Evolutionary conservation across 2,797 vertebrate genomes (phyloP), one percentile per base, ranked within the genome.

Genomic region (Morus bassanus): DNA sequence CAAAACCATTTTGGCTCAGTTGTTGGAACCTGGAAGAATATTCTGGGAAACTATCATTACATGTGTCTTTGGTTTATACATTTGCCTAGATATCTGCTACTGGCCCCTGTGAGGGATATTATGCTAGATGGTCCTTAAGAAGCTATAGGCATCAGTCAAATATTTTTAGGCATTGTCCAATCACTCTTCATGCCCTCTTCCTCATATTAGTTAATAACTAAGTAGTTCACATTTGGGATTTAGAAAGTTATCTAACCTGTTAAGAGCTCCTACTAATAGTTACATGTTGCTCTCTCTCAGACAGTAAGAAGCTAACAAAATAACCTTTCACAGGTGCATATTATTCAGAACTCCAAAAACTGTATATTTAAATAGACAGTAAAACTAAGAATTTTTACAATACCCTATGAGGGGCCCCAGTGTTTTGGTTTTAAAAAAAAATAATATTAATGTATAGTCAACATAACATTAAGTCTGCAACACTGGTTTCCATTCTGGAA

Each of bases 351-450:
- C 41, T 70, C 54, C 48, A 74, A 81, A 89, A 95, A 78, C 19
- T 18, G 9, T 48, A 2, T 41, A 74, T 85, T 93, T 94, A 92
- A 85, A 76, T 8, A 89, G 27, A 43, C n/a, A 77, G 53, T 33
- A 92, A 88, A 94, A 60, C 33, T n/a, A 89, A 37, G 41, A 95
- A 57, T 68, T 94, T 91, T 91, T 85, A 94, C 33, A 70, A 74
- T 64, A 92, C 19, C 46, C 53, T 61, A 15, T 12, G 22, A 37
- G 9, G 15, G 22, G 3, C 11, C 45, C 16, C 13, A 69, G 37
- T 63, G 37, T 35, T 90, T 57, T 22, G 11, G 0, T 3, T 12
- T 46, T 67, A 43, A 3, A 1, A 6, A 37, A 85, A 73, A 61
- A 64, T 16, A 81, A 77, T 21, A 93, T 59, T 85, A 78, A 84